Evolutionary conservation across 23 tunicate species (phyloP).

Genomic region (Pegea sp.): DNA sequence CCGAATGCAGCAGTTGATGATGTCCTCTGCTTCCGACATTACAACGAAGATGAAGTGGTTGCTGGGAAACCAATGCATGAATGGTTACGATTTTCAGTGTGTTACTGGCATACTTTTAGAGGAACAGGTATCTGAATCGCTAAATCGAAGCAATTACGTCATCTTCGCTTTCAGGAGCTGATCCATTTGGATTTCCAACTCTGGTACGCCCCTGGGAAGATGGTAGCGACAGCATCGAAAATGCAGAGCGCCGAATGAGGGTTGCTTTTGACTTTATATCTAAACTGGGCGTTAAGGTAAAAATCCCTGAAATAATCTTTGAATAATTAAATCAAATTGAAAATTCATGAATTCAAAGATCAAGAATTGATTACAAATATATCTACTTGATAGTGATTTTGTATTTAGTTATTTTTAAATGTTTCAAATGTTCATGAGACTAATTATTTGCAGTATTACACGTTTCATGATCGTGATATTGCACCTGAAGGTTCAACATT

Average conservation of each 20-base stretch:
- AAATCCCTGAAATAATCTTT: no score
- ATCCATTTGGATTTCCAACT: constrained; percentile 93
- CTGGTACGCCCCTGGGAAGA: constrained; percentile 81
- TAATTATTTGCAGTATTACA: constrained; percentile 71
- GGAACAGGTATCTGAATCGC: constrained; percentile 51
- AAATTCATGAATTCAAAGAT: no score
- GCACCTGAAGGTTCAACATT: constrained; percentile 85
- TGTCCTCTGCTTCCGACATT: constrained; percentile 63
- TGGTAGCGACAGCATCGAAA: constrained; percentile 58
- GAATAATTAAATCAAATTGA: background rate
- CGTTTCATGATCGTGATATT: constrained; percentile 84
- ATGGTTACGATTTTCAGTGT: constrained; percentile 77
- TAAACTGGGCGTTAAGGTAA: constrained; percentile 78
- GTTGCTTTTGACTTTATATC: constrained; percentile 85
- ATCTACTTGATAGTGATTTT: no score
- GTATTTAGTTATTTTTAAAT: background rate
- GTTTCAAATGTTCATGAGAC: background rate
- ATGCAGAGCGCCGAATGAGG: constrained; percentile 70
- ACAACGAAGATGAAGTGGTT: constrained; percentile 67
- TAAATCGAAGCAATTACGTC: background rate
- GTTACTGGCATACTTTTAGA: constrained; percentile 92
- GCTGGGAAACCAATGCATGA: constrained; percentile 77
- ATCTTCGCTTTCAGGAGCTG: constrained; percentile 35
- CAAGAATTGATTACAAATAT: no score
- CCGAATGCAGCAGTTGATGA: constrained; percentile 79